These are phyloP conservation scores for Phortica variegata DNA, from an alignment of 1,140 invertebrate genomes.

Conservation along the genomic window DNA sequence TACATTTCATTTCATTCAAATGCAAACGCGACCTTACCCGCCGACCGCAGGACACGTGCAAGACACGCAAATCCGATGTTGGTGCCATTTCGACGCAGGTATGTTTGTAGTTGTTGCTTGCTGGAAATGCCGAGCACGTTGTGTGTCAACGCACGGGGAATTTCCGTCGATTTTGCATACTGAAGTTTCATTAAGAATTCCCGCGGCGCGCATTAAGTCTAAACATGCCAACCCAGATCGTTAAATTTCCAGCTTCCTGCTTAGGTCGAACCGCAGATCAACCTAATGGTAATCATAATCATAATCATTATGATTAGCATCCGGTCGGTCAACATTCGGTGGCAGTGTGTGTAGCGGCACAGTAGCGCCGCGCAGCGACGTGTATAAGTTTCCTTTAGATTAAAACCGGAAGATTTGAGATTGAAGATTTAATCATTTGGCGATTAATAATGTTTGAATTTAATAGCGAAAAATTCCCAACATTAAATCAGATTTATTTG, in stretches of 20 bases:
- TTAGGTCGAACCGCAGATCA: conserved; percentile 9
- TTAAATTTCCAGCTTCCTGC: conserved; percentile 23
- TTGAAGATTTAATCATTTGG: conserved; percentile 6
- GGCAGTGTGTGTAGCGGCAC: neutral
- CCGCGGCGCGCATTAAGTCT: conserved; percentile 50
- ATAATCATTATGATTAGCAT: conserved; percentile 46
- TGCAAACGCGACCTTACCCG: too few relatives aligned
- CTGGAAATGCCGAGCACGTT: too few relatives aligned
- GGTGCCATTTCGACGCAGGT: neutral
- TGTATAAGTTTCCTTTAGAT: conserved; percentile 40
- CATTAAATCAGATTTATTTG: too few relatives aligned
- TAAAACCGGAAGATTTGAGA: conserved; percentile 45
- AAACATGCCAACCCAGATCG: conserved; percentile 44
- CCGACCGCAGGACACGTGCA: conserved; percentile 42
- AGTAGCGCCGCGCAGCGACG: conserved; percentile 33
- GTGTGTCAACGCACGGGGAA: too few relatives aligned
- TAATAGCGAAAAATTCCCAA: conserved; percentile 47
- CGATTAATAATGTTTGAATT: conserved; percentile 38
- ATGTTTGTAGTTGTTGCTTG: neutral
- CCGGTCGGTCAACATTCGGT: conserved; percentile 17
- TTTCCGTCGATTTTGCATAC: conserved; percentile 17
- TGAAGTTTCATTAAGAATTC: conserved; percentile 49
- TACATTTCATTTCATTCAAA: too few relatives aligned
- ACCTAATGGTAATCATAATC: conserved; percentile 6
- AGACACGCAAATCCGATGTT: conserved; percentile 20